Percentiles rank a stretch among this genome's conserved stretches.
Conservation (phyloP, 1,140 invertebrate genomes). For the Drosophila orena region DNA sequence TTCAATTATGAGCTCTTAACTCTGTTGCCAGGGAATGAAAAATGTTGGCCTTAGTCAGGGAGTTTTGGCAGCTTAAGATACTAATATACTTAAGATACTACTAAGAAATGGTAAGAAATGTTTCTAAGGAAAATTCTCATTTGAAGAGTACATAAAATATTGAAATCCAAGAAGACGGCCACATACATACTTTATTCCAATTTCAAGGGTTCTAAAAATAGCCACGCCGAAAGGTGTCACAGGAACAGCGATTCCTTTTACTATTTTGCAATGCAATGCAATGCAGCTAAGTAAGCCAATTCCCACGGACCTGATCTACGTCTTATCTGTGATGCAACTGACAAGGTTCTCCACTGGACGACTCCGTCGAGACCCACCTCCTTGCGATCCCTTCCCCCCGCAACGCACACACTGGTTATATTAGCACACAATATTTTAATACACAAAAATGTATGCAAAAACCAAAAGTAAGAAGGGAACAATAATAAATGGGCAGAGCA, state of each 20-base stretch:
- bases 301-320: conserved; percentile 43
- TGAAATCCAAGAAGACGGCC: background rate
- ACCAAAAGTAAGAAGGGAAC: conserved; percentile 34
- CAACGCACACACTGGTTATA: conserved; percentile 51
- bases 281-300: conserved; percentile 16
- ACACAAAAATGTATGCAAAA: conserved; percentile 80
- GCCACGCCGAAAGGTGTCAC: background rate
- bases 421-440: conserved; percentile 78
- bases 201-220: background rate
- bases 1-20: conserved; percentile 23
- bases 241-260: conserved; percentile 3
- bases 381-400: background rate
- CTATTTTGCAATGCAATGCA: conserved; percentile 28
- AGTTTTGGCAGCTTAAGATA: no score
- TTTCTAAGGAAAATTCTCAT: no score
- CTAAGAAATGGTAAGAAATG: no score
- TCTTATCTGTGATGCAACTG: conserved; percentile 42
- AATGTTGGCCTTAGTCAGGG: no score
- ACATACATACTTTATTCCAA: background rate
- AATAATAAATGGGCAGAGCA: conserved; percentile 53
- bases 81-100: no score
- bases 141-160: no score
- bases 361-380: background rate
- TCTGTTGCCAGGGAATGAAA: no score
- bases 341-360: conserved; percentile 10